Evolutionary conservation across 1,140 invertebrate genomes (phyloP).

Genomic region (Leptinotarsa lineolata): DNA sequence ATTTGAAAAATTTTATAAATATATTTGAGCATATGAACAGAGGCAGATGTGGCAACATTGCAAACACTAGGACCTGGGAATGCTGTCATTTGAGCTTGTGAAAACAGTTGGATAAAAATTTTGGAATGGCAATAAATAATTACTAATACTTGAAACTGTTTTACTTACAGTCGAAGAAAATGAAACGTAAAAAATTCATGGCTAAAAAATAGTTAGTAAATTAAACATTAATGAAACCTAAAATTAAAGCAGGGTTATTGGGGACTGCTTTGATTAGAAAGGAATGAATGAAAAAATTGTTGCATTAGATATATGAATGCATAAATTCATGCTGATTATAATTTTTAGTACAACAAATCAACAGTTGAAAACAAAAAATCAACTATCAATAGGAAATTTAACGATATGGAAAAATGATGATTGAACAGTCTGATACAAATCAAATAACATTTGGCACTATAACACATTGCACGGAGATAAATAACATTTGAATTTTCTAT

Average conservation of each 20-base stretch:
- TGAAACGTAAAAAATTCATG: conserved; percentile 16
- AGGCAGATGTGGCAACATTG: background rate
- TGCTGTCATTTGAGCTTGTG: conserved; percentile 41
- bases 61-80: conserved; percentile 25
- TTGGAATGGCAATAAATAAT: conserved; percentile 36
- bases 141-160: background rate
- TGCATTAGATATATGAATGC: background rate
- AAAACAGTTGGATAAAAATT: conserved; percentile 28
- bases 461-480: background rate
- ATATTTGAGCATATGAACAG: background rate
- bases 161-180: background rate
- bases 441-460: conserved; percentile 3
- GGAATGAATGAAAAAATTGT: background rate
- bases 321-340: background rate
- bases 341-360: too few species aligned
- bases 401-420: background rate
- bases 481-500: conserved; percentile 1
- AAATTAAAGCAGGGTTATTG: conserved; percentile 29
- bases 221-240: conserved; percentile 36
- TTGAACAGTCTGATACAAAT: background rate
- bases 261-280: background rate
- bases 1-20: background rate
- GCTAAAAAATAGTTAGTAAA: conserved; percentile 36
- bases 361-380: background rate
- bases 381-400: background rate